phyloP scores from a whole-genome alignment of 2,888 invertebrate species.

The Fragum sueziense region DNA sequence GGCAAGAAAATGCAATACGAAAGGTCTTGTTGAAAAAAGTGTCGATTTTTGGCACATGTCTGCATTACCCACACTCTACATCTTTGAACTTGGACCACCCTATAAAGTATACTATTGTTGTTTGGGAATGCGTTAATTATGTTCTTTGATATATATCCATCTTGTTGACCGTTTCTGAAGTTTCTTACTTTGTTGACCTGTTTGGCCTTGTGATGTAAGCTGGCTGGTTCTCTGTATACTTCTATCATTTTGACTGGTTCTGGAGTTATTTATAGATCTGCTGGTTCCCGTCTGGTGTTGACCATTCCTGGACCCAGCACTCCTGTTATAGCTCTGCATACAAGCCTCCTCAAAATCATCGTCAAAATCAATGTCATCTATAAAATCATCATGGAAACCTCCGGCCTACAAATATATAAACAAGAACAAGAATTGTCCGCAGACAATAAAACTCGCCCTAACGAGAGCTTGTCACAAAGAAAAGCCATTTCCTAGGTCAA shows the following conservation, averaged over 20 bases:
- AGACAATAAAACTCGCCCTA: too few species aligned
- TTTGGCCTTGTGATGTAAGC: too few species aligned
- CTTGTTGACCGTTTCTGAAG: too few species aligned
- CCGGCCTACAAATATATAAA: neutral
- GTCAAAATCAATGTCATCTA: constrained; percentile 56
- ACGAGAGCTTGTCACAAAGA: too few species aligned
- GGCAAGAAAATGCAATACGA: too few species aligned
- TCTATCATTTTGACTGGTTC: neutral
- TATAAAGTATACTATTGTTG: neutral
- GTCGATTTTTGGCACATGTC: neutral
- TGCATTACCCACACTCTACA: neutral
- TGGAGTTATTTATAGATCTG: neutral
- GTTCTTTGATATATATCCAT: neutral
- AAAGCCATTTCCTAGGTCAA: too few species aligned
- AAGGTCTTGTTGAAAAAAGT: too few species aligned
- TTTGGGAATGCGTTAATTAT: neutral
- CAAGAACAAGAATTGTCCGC: too few species aligned
- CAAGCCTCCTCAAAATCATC: constrained; percentile 58
- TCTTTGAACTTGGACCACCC: neutral
- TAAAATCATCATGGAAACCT: constrained; percentile 17
- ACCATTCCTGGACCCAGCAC: neutral
- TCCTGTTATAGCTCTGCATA: neutral
- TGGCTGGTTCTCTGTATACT: neutral
- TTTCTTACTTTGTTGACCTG: too few species aligned
- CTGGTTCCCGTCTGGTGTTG: neutral